phyloP scores from a whole-genome alignment of 2,797 vertebrate genomes.

The Arremon aurantiirostris region DNA sequence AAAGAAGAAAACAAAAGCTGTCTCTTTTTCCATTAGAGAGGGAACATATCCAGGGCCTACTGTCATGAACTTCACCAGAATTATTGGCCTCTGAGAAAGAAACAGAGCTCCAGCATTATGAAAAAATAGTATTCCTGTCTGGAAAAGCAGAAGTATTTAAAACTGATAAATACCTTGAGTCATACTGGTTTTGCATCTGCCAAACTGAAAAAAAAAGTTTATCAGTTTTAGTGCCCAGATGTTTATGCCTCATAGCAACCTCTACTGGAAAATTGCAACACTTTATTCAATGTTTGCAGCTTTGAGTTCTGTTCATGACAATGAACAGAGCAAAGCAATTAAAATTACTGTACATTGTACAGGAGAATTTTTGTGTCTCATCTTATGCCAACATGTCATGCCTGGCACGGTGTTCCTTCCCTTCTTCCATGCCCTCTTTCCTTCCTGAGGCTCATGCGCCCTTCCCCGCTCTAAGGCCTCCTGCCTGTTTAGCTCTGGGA shows the following conservation, averaged over 20 bases:
- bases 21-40: neutral
- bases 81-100: neutral
- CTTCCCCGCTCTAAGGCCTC: neutral
- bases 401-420: neutral
- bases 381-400: neutral
- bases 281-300: neutral
- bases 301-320: neutral
- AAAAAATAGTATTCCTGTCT: neutral
- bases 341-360: neutral
- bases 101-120: neutral
- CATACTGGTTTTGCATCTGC: neutral
- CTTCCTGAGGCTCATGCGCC: neutral
- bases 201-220: neutral
- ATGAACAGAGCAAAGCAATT: neutral
- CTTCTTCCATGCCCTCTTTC: neutral
- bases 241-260: slow-evolving; percentile 1
- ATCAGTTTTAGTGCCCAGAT: neutral
- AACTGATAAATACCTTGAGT: slow-evolving; percentile 1
- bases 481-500: neutral
- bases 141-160: neutral
- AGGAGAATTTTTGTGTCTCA: neutral
- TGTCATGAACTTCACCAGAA: neutral
- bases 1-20: neutral
- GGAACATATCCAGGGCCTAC: neutral
- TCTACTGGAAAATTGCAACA: slow-evolving; percentile 5